Conservation (phyloP, 2,797 vertebrate genomes). For the Helarctos malayanus region DNA sequence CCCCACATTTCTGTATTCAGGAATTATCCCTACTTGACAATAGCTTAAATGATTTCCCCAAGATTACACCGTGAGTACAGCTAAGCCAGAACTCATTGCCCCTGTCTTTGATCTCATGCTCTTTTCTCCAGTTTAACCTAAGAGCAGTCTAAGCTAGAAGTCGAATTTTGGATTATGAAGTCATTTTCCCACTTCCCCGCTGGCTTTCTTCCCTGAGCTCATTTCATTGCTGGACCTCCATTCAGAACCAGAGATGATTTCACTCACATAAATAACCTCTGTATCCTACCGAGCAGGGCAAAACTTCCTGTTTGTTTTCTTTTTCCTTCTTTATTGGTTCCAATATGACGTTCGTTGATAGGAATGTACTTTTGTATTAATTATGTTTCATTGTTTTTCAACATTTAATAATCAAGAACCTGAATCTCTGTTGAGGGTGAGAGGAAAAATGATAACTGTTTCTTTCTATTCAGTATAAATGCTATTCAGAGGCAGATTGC, state of each 20-base stretch:
- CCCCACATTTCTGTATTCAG: constrained; percentile 45
- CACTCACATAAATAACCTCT: not conserved
- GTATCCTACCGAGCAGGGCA: not conserved
- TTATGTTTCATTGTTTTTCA: not conserved
- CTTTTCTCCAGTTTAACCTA: constrained; percentile 49
- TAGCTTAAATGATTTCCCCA: constrained; percentile 55
- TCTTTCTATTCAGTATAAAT: constrained; percentile 48
- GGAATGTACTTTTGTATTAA: not conserved
- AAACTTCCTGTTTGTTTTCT: not conserved
- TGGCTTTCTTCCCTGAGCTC: not conserved
- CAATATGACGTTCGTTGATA: not conserved
- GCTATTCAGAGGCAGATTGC: not conserved
- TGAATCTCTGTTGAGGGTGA: not conserved
- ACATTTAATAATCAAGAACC: constrained; percentile 18
- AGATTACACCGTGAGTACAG: not conserved
- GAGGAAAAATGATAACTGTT: constrained; percentile 45
- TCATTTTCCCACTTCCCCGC: not conserved
- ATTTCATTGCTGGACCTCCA: not conserved
- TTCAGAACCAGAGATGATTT: not conserved
- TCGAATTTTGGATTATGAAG: not conserved
- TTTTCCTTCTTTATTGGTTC: not conserved
- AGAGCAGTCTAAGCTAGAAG: constrained; percentile 19
- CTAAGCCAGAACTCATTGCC: not conserved
- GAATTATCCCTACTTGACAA: constrained; percentile 53
- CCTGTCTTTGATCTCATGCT: not conserved